phyloP scores from a whole-genome alignment of 2,113 vertebrate genomes.

The Sphaerodactylus townsendi region DNA sequence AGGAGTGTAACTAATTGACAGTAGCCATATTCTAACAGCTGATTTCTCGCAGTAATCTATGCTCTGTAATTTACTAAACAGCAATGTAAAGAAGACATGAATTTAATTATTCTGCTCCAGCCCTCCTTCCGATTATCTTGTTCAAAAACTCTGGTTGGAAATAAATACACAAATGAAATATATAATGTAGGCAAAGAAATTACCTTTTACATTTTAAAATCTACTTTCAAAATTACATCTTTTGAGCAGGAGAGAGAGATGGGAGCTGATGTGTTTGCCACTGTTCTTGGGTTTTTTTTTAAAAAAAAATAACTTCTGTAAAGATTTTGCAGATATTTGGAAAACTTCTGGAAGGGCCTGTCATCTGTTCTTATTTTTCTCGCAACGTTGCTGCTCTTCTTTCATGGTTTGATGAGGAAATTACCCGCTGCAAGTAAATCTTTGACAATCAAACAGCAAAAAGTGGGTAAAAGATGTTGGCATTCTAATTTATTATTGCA shows the following conservation, averaged over 20 bases:
- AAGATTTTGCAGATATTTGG: slow-evolving; percentile 76
- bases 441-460: slow-evolving; percentile 75
- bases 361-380: slow-evolving; percentile 69
- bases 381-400: slow-evolving; percentile 73
- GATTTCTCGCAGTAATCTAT: slow-evolving; percentile 9
- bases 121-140: background rate
- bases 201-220: background rate
- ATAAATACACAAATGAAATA: background rate
- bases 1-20: background rate
- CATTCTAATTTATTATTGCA: slow-evolving; percentile 7
- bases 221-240: background rate
- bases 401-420: slow-evolving; percentile 75
- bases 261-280: background rate
- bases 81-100: background rate
- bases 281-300: background rate
- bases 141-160: background rate
- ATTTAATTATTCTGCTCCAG: fast-evolving
- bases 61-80: background rate
- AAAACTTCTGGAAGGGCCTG: slow-evolving; percentile 72
- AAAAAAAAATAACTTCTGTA: background rate
- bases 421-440: slow-evolving; percentile 70
- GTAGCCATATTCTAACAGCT: background rate
- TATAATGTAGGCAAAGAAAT: background rate
- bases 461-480: slow-evolving; percentile 47
- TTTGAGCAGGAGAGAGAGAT: background rate